These are phyloP conservation scores for Salpingus planirostris DNA, from an alignment of 2,888 invertebrate species.

Conservation along the genomic window DNA sequence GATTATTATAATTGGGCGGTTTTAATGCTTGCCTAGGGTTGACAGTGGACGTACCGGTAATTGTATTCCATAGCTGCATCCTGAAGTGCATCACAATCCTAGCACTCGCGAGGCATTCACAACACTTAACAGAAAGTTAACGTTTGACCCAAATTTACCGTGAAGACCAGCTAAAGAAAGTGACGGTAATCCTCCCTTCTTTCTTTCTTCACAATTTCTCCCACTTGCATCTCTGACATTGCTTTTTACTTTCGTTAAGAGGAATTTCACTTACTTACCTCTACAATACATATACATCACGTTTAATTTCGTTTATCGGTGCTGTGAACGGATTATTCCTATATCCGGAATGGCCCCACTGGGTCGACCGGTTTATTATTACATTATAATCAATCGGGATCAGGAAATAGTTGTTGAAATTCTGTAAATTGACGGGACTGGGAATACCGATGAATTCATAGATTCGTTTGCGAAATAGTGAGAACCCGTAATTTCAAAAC, in stretches of 20 bases:
- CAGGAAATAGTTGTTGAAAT: too few species aligned
- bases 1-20: too few species aligned
- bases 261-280: background rate
- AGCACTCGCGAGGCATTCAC: conserved; percentile 25
- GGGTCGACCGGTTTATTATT: too few species aligned
- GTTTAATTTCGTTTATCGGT: too few species aligned
- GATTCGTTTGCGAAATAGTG: too few species aligned
- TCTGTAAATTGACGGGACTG: too few species aligned
- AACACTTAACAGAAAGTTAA: conserved; percentile 32
- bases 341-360: too few species aligned
- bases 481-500: too few species aligned
- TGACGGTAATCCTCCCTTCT: conserved; percentile 38
- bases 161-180: conserved; percentile 39
- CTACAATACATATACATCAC: background rate
- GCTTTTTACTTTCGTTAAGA: conserved; percentile 38
- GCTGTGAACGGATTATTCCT: too few species aligned
- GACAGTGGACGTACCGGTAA: conserved; percentile 29
- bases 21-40: too few species aligned
- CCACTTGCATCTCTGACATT: conserved; percentile 33
- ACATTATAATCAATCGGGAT: too few species aligned
- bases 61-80: conserved; percentile 28
- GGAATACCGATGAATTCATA: too few species aligned
- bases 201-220: conserved; percentile 37
- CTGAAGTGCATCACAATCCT: conserved; percentile 21
- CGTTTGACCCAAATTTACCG: conserved; percentile 39